Conservation (phyloP, 2,113 vertebrate genomes). For the Antechinus flavipes region DNA sequence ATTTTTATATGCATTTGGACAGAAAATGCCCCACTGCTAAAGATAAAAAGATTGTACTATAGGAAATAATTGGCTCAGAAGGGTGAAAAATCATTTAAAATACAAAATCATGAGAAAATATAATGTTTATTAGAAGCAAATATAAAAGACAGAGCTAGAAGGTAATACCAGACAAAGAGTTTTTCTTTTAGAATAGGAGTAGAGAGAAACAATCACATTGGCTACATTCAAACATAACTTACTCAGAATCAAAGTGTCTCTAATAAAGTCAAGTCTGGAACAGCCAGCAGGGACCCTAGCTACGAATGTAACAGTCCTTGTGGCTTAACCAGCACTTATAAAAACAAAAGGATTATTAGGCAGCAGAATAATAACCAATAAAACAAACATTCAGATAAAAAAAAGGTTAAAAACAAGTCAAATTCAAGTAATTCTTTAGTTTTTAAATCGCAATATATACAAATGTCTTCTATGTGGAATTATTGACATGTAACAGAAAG, state of each 20-base stretch:
- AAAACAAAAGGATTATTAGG: constrained; percentile 76
- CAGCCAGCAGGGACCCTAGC: constrained; percentile 75
- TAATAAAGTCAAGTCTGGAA: constrained; percentile 59
- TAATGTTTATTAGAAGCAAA: constrained; percentile 84
- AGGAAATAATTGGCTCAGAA: constrained; percentile 52
- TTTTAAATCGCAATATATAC: constrained; percentile 81
- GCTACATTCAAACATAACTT: constrained; percentile 71
- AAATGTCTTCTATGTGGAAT: constrained; percentile 43
- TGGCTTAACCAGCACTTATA: constrained; percentile 52
- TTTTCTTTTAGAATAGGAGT: constrained; percentile 65
- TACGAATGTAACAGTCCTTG: constrained; percentile 47
- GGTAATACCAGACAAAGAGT: constrained; percentile 69
- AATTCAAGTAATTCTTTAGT: constrained; percentile 83
- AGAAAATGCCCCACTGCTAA: constrained; percentile 60
- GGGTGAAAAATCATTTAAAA: constrained; percentile 66
- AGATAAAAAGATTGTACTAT: constrained; percentile 27
- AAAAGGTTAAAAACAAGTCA: constrained; percentile 80
- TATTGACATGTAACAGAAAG: constrained; percentile 69
- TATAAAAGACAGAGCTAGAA: constrained; percentile 69
- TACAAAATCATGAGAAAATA: constrained; percentile 83
- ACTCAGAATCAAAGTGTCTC: constrained; percentile 76
- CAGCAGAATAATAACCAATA: constrained; percentile 69
- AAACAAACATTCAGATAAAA: constrained; percentile 71
- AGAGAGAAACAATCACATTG: constrained; percentile 60
- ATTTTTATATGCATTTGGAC: constrained; percentile 53